phyloP scores from a whole-genome alignment of 1,140 invertebrate species.

The Drosophila mayri region DNA sequence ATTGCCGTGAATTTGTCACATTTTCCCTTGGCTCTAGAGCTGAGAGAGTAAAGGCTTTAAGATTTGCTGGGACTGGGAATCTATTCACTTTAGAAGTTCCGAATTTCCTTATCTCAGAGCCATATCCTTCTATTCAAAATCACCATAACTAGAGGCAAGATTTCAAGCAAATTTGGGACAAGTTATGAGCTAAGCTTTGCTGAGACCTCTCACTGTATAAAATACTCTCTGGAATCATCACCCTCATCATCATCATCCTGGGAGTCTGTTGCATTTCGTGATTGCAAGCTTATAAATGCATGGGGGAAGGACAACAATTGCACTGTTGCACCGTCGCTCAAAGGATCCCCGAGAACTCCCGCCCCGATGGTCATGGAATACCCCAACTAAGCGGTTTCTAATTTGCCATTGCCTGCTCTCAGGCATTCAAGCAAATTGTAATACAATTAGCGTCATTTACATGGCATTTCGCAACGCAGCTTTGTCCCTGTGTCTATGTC shows the following conservation, averaged over 20 bases:
- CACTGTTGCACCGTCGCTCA: constrained; percentile 10
- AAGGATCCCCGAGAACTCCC: constrained; percentile 4
- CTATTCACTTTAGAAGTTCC: neutral
- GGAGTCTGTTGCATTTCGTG: constrained; percentile 44
- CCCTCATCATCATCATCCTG: constrained; percentile 47
- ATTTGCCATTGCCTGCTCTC: constrained; percentile 76
- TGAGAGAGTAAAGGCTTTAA: constrained; percentile 9
- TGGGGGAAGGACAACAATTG: constrained; percentile 34
- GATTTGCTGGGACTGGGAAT: neutral
- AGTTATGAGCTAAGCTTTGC: neutral
- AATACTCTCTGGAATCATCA: constrained; percentile 17
- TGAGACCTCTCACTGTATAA: neutral
- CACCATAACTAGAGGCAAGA: neutral
- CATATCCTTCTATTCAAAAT: neutral
- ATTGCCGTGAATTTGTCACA: constrained; percentile 49
- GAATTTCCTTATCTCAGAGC: neutral
- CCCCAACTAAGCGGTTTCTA: constrained; percentile 76
- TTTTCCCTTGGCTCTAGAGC: neutral
- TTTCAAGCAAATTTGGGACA: constrained; percentile 8
- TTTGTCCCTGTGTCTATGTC: neutral
- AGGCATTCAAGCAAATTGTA: constrained; percentile 81
- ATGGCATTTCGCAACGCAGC: constrained; percentile 55
- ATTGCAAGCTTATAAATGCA: constrained; percentile 63
- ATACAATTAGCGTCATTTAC: constrained; percentile 83
- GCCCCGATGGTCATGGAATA: constrained; percentile 49